phyloP scores from a whole-genome alignment of 2,797 vertebrate genomes.

The Hippopotamyrus pictus region DNA sequence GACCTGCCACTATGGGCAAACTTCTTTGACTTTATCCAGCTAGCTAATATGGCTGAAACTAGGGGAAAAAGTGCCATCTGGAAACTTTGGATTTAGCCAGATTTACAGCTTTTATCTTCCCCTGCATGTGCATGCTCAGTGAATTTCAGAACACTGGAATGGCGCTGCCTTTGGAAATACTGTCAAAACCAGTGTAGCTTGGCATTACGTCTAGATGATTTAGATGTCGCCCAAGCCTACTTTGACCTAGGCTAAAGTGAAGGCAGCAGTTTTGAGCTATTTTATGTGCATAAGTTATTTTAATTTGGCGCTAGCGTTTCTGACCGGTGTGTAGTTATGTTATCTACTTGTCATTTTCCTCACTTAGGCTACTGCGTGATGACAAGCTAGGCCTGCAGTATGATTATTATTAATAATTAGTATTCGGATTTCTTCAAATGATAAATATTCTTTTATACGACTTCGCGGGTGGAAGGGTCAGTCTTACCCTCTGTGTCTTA shows the following conservation, averaged over 20 bases:
- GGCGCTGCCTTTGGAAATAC: background rate
- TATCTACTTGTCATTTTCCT: background rate
- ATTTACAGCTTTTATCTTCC: background rate
- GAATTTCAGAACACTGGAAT: background rate
- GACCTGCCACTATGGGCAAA: background rate
- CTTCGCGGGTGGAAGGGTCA: background rate
- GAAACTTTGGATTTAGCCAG: background rate
- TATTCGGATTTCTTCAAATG: background rate
- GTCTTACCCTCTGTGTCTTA: slow-evolving; percentile 27
- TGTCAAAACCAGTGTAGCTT: background rate
- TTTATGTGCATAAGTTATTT: background rate
- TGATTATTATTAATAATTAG: background rate
- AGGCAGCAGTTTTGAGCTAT: background rate
- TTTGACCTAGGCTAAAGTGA: background rate
- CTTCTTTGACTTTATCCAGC: background rate
- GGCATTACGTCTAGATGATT: background rate
- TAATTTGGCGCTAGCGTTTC: background rate
- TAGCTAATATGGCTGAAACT: background rate
- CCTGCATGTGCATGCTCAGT: background rate
- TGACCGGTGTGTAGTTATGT: background rate
- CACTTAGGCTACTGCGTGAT: background rate
- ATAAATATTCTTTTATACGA: background rate
- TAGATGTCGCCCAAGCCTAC: background rate
- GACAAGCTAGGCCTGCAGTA: background rate
- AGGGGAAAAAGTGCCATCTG: background rate